Evolutionary conservation across 2,797 vertebrate genomes (phyloP), one percentile per base, ranked within the genome.

Genomic region (Parambassis ranga): DNA sequence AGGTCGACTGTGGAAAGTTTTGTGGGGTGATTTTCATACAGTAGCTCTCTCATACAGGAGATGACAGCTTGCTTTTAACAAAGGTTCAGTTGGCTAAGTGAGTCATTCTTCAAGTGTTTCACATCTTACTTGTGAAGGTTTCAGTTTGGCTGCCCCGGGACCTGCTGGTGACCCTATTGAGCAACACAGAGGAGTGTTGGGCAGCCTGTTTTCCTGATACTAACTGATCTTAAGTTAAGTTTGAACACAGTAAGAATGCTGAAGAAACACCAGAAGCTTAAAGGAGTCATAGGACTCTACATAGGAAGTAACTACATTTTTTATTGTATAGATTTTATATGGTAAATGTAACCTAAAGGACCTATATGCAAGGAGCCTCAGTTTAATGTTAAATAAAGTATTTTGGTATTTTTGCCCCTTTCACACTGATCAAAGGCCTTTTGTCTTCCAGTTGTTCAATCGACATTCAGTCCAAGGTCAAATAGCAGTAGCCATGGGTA

Each of bases 41-140:
- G 66, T 70, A 77, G 60, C 38, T 33, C 6, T 53, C 19, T 67
- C 63, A 62, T 58, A 28, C 36, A 8, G 37, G 53, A 65, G 77
- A 75, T 75, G 77, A 82, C 75, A 79, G 55, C 36, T 52, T 22
- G 36, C 56, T 59, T 69, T 56, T 62, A 65, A 76, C 75, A 84
- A 76, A 69, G 74, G 67, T 65, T 71, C 52, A 65, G 53, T 43
- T 75, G 75, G 75, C 74, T 44, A 58, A 65, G 52, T 65, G 61
- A 75, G 53, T 82, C 75, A 81, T 82, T 75, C 67, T 75, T 38
- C 0, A 69, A 74, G 68, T 15, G 67, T 69, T 76, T 76, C 37
- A 75, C 46, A 49, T 78, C 74, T 56, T 30, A 28, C 65, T 79
- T 38, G 52, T 61, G 30, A 18, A 62, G 44, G 61, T 44, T 48